Conservation (phyloP, 2,797 vertebrate species). For the Cirrhinus mrigala region DNA sequence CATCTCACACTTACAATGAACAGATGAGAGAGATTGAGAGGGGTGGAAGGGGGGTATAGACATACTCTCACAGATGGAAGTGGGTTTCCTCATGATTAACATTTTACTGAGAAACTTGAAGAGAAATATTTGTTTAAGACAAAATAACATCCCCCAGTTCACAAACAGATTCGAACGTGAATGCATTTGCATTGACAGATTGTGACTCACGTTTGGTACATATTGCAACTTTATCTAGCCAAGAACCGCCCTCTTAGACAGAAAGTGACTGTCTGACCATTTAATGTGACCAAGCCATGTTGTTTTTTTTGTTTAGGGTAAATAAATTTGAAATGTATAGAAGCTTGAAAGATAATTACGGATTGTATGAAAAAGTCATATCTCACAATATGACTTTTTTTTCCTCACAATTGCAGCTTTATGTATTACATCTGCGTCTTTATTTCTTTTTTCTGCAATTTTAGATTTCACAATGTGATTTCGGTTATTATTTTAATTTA, state of each 20-base stretch:
- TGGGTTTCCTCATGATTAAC: slow-evolving; percentile 6
- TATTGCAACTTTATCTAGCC: slow-evolving; percentile 4
- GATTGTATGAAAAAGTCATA: background rate
- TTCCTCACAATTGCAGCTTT: background rate
- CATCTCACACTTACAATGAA: slow-evolving; percentile 33
- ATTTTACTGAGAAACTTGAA: background rate
- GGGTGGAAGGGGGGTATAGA: slow-evolving; percentile 45
- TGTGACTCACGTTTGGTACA: slow-evolving; percentile 3
- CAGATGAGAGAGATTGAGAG: slow-evolving; percentile 5
- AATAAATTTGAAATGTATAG: background rate
- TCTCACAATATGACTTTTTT: background rate
- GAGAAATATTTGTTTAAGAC: background rate
- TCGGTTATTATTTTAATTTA: background rate
- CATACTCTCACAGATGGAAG: slow-evolving; percentile 46
- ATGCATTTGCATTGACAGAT: background rate
- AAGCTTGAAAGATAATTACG: background rate
- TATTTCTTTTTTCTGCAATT: background rate
- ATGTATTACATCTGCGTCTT: background rate
- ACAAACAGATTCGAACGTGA: background rate
- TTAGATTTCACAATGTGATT: background rate
- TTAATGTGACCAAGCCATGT: background rate
- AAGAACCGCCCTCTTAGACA: background rate
- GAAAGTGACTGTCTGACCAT: slow-evolving; percentile 2
- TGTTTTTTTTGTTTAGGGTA: background rate
- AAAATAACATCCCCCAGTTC: background rate